These are phyloP conservation scores for Tragelaphus buxtoni DNA, from an alignment of 2,113 vertebrate species.

Conservation along the genomic window DNA sequence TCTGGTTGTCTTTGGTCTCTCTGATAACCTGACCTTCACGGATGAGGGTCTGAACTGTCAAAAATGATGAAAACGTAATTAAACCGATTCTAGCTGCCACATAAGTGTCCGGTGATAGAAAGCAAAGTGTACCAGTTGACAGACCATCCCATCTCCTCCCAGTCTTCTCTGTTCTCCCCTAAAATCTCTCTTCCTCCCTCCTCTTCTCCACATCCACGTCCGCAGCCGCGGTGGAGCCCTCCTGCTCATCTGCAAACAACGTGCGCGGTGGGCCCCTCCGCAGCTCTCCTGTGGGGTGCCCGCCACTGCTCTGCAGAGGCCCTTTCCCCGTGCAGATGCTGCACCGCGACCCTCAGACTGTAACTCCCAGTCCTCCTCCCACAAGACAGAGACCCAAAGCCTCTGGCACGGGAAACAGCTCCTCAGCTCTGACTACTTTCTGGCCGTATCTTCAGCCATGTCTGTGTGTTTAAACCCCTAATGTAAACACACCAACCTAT, in stretches of 20 bases:
- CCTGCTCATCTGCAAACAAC: not conserved
- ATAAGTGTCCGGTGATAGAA: not conserved
- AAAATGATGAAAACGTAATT: conserved; percentile 61
- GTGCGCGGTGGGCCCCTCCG: not conserved
- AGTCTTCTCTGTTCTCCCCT: not conserved
- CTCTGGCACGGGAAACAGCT: not conserved
- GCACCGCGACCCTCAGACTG: no score
- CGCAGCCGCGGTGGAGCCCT: not conserved
- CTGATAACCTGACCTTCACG: conserved; percentile 91
- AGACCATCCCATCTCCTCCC: not conserved
- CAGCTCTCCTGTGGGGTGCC: not conserved
- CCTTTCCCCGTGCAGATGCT: not conserved
- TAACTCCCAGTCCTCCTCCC: not conserved
- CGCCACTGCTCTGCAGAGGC: not conserved
- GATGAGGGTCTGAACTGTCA: conserved; percentile 92
- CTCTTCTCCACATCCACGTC: not conserved
- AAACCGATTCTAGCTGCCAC: conserved; percentile 43
- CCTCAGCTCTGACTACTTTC: not conserved
- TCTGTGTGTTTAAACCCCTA: not conserved
- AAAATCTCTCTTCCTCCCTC: not conserved
- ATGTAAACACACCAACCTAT: not conserved
- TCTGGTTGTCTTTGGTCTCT: conserved; percentile 94
- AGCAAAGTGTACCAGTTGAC: not conserved
- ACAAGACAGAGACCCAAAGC: not conserved
- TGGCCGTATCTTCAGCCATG: not conserved